Base-by-base conservation (phyloP, 2,888 invertebrate genomes). In the Agonopterix arenella region DNA sequence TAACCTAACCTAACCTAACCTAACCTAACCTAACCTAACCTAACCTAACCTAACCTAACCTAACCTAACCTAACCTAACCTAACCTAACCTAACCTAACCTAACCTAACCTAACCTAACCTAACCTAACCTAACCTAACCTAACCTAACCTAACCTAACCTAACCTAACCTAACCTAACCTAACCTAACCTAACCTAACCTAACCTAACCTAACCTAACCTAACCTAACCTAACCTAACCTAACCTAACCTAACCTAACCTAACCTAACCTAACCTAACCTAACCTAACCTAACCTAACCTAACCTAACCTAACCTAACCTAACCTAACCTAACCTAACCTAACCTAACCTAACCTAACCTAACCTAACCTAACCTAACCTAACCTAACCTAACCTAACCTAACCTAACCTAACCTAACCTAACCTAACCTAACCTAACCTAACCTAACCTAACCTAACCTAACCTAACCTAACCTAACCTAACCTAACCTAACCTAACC, bases 341-440 rank as follows among this genome's bases (percentile, higher is more conserved):
- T 47, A 47, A 47, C 47, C 47, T 47, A 47, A 47, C 47, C 47
- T 47, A 47, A 47, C 47, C 47, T 47, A 47, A 47, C 47, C 47
- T 47, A 47, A 47, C 47, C 47, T 47, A 47, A 47, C 47, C 47
- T 47, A 47, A 47, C 47, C 47, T 47, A 47, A 47, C 47, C 47
- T 47, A 47, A 47, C 47, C 47, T 47, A 47, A 47, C 47, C 47
- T 47, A 47, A 47, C 47, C 47, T 47, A 47, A 47, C 47, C 47
- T 47, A 47, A 47, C 47, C 47, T 47, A 47, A 47, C 47, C 47
- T 47, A 47, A 47, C 47, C 47, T 47, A 47, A 47, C 47, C 47
- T 47, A 47, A 47, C 47, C 47, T 47, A 47, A 47, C 47, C 47
- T 47, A 47, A 47, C 47, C 47, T 47, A 47, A 47, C 47, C 47